Conservation (phyloP, 35 echinoderm and acorn worm genomes). For the Apostichopus parvimensis region DNA sequence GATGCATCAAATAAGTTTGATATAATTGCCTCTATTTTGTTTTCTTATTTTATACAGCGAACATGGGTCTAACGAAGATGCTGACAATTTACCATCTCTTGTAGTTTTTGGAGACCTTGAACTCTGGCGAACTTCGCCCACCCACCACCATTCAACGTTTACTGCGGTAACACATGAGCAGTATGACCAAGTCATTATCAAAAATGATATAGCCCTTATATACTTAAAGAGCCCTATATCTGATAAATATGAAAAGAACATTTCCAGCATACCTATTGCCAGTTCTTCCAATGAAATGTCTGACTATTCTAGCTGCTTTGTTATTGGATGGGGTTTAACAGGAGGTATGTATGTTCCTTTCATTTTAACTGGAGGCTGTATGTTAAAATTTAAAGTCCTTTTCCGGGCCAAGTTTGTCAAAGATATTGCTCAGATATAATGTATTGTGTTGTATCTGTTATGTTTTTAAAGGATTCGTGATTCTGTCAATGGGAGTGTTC, state of each 20-base stretch:
- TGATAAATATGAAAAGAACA: background rate
- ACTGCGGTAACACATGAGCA: background rate
- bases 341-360: background rate
- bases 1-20: no score
- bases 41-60: background rate
- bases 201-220: background rate
- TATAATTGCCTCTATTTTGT: no score
- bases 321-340: background rate
- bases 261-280: background rate
- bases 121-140: background rate
- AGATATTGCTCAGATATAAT: no score
- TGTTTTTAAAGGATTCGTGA: no score
- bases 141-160: background rate
- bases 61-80: background rate
- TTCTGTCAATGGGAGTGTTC: no score
- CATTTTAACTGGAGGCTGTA: no score
- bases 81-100: background rate
- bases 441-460: no score
- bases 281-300: background rate
- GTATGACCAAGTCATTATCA: background rate
- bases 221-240: background rate
- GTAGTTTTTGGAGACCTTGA: background rate
- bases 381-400: no score
- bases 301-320: background rate
- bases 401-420: no score